Evolutionary conservation across 2,888 invertebrate genomes (phyloP).

Genomic region (Stenodera caucasica): DNA sequence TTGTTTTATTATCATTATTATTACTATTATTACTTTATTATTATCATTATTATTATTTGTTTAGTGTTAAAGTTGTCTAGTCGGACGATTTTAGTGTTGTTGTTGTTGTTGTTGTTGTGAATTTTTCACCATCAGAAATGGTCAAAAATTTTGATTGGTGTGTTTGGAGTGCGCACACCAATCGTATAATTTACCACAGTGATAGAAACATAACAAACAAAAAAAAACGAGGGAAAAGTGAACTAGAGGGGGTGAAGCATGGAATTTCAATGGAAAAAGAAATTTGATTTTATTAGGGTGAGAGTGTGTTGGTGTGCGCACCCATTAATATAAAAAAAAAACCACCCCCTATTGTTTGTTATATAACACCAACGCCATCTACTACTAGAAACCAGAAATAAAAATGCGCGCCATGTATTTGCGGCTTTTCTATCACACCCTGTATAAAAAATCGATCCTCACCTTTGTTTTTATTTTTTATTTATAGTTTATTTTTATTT

Average conservation of each 20-base stretch:
- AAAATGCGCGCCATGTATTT: slow-evolving; percentile 11
- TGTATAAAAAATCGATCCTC: slow-evolving; percentile 9
- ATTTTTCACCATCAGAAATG: slow-evolving; percentile 30
- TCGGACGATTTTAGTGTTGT: slow-evolving; percentile 21
- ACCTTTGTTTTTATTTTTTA: slow-evolving; percentile 10
- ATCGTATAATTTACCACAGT: slow-evolving; percentile 28
- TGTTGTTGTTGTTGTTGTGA: slow-evolving; percentile 17
- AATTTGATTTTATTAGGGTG: slow-evolving; percentile 34
- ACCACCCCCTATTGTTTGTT: slow-evolving; percentile 10
- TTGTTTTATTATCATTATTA: background rate
- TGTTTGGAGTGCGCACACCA: slow-evolving; percentile 47
- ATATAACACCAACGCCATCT: slow-evolving; percentile 9
- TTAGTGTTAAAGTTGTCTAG: slow-evolving; percentile 25
- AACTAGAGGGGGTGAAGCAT: slow-evolving; percentile 2
- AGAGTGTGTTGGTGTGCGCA: slow-evolving; percentile 54
- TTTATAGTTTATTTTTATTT: slow-evolving; percentile 4
- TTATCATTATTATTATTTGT: slow-evolving; percentile 5
- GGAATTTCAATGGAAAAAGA: slow-evolving; percentile 12
- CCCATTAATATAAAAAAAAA: slow-evolving; percentile 43
- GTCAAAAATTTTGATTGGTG: slow-evolving; percentile 43
- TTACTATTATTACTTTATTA: background rate
- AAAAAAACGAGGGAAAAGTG: background rate
- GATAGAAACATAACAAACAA: background rate
- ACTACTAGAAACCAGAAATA: slow-evolving; percentile 3
- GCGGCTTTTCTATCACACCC: slow-evolving; percentile 15